phyloP scores from a whole-genome alignment of 1,140 invertebrate genomes.

The Lepidurus couesii region DNA sequence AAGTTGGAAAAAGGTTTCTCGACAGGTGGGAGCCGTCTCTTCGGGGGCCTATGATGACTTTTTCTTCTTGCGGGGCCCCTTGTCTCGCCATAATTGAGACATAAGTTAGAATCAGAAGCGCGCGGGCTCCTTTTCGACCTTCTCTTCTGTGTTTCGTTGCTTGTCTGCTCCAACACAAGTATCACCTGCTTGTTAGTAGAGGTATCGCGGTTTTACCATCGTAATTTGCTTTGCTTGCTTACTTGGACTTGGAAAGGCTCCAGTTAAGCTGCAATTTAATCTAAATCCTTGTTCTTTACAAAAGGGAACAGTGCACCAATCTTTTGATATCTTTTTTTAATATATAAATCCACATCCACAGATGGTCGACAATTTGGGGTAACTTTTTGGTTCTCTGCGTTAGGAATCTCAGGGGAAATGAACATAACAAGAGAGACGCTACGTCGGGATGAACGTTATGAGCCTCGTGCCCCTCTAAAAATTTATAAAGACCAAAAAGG shows the following conservation, averaged over 20 bases:
- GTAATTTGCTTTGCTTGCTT: not conserved
- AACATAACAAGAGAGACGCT: not conserved
- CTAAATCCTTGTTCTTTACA: not conserved
- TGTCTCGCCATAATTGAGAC: not conserved
- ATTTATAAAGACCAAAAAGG: not conserved
- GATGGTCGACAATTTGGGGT: not conserved
- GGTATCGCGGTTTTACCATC: not conserved
- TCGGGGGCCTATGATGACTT: not conserved
- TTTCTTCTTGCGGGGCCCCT: not conserved
- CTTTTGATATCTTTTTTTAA: not conserved
- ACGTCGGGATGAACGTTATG: not conserved
- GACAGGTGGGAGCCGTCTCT: constrained; percentile 4
- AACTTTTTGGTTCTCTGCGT: not conserved
- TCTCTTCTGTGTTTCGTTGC: not conserved
- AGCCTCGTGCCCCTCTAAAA: not conserved
- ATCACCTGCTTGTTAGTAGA: constrained; percentile 7
- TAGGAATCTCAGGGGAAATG: not conserved
- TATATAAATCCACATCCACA: not conserved
- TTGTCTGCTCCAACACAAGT: not conserved
- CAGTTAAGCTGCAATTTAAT: not conserved
- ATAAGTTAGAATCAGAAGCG: not conserved
- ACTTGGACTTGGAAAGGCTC: not conserved
- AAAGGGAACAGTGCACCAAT: not conserved
- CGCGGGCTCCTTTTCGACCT: not conserved
- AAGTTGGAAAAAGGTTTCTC: not conserved